phyloP scores from a whole-genome alignment of 2,888 invertebrate species.

The Drosophila paramelanica region DNA sequence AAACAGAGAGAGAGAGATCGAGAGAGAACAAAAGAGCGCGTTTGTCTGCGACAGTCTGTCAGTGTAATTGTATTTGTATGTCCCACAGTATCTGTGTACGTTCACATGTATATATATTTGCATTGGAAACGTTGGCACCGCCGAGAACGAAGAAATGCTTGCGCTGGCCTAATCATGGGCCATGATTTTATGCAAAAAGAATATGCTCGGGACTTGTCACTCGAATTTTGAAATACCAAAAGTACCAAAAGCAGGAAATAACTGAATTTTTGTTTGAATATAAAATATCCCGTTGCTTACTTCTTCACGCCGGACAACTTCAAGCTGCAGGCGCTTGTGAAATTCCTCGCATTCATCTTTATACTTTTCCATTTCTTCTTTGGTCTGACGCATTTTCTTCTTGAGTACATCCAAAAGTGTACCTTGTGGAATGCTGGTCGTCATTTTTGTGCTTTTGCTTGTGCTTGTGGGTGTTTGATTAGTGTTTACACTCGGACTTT shows the following conservation, averaged over 20 bases:
- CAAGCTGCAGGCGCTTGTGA: conserved; percentile 97
- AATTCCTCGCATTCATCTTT: conserved; percentile 99
- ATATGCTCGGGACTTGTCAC: conserved; percentile 19
- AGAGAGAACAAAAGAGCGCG: conserved; percentile 42
- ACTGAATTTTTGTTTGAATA: conserved; percentile 25
- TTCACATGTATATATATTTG: conserved; percentile 46
- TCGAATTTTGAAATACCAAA: conserved; percentile 62
- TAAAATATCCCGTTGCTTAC: conserved; percentile 88
- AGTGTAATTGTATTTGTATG: conserved; percentile 28
- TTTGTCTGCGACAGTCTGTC: conserved; percentile 46
- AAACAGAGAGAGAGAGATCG: background rate
- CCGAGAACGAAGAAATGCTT: conserved; percentile 60
- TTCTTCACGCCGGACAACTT: conserved; percentile 98
- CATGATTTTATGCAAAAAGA: conserved; percentile 53
- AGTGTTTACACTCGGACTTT: conserved; percentile 65
- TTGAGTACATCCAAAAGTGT: conserved; percentile 98
- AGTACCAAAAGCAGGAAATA: conserved; percentile 45
- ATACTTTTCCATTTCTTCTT: conserved; percentile 99
- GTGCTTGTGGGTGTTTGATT: conserved; percentile 64
- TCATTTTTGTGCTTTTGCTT: conserved; percentile 87
- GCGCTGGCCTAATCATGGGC: conserved; percentile 25
- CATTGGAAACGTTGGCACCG: conserved; percentile 61
- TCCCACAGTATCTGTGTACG: conserved; percentile 27
- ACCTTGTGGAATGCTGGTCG: conserved; percentile 95
- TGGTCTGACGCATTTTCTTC: conserved; percentile 99